phyloP scores from a whole-genome alignment of 2,113 vertebrate species.

The Gymnogyps californianus region DNA sequence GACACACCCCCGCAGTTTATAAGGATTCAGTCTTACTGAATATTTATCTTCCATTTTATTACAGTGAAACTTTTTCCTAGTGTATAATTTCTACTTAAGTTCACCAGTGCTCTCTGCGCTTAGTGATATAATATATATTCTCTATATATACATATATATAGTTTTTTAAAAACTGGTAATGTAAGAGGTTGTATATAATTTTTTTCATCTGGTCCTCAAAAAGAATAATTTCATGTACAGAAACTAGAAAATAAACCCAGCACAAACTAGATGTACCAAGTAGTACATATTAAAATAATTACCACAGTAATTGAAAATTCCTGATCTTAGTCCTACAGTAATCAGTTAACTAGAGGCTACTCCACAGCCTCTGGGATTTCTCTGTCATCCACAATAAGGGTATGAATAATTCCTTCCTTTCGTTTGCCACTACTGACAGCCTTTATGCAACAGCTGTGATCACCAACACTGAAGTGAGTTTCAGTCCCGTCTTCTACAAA shows the following conservation, averaged over 20 bases:
- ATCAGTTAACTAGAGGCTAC: constrained; percentile 65
- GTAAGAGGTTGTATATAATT: constrained; percentile 12
- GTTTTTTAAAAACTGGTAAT: constrained; percentile 37
- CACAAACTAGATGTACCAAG: constrained; percentile 57
- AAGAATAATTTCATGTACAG: constrained; percentile 41
- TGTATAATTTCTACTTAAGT: constrained; percentile 13
- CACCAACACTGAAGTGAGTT: constrained; percentile 90
- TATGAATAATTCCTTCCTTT: constrained; percentile 93
- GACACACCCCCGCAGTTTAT: not conserved
- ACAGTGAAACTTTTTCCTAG: not conserved
- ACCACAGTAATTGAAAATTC: constrained; percentile 65
- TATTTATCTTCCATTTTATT: constrained; percentile 28
- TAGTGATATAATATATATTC: constrained; percentile 5
- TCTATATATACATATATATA: not conserved
- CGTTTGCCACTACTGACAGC: constrained; percentile 96
- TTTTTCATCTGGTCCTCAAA: constrained; percentile 33
- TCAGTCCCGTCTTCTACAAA: constrained; percentile 98
- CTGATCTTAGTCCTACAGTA: constrained; percentile 20
- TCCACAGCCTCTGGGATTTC: constrained; percentile 86
- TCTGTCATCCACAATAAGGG: constrained; percentile 87
- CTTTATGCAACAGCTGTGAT: constrained; percentile 92
- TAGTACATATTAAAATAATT: constrained; percentile 59
- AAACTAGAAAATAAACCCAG: constrained; percentile 63
- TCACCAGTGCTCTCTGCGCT: not conserved
- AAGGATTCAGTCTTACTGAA: constrained; percentile 15